A percentile compares a stretch with the other conserved stretches of the same genome.
Evolutionary conservation across 2,113 vertebrate genomes (phyloP).

Genomic region (Corythornis vintsioides): DNA sequence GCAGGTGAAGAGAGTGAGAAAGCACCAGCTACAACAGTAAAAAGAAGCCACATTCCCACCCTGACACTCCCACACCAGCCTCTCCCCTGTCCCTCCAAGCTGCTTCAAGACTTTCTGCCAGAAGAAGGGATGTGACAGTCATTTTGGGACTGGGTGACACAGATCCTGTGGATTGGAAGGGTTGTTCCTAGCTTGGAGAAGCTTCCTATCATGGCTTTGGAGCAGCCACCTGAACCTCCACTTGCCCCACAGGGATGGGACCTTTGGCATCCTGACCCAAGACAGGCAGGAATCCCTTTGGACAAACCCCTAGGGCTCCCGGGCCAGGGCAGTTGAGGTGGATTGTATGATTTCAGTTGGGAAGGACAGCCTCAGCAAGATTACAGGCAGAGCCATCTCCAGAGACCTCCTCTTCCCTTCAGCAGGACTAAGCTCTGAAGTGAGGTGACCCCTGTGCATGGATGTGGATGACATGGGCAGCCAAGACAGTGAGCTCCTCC

Average conservation of each 20-base stretch:
- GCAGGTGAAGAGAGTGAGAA: conserved; percentile 3
- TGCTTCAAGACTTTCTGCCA: neutral
- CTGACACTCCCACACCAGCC: neutral
- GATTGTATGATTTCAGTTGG: neutral
- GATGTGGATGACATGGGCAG: neutral
- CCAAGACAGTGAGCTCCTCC: neutral
- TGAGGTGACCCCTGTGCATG: neutral
- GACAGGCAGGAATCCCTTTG: neutral
- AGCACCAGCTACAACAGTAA: conserved; percentile 7
- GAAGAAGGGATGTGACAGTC: neutral
- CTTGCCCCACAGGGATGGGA: neutral
- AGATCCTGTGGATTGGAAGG: neutral
- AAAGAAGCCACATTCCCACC: neutral
- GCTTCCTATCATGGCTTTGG: neutral
- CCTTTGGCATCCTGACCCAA: neutral
- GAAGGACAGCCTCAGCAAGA: neutral
- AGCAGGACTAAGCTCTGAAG: neutral
- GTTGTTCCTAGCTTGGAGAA: neutral
- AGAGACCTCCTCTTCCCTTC: neutral
- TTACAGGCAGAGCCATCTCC: neutral
- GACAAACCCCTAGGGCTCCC: neutral
- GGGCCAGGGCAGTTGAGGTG: neutral
- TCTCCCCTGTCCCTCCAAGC: neutral
- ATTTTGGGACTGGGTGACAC: neutral
- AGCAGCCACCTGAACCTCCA: neutral